Evolutionary conservation across 2,888 invertebrate genomes (phyloP).

Genomic region (Meteorus colon): DNA sequence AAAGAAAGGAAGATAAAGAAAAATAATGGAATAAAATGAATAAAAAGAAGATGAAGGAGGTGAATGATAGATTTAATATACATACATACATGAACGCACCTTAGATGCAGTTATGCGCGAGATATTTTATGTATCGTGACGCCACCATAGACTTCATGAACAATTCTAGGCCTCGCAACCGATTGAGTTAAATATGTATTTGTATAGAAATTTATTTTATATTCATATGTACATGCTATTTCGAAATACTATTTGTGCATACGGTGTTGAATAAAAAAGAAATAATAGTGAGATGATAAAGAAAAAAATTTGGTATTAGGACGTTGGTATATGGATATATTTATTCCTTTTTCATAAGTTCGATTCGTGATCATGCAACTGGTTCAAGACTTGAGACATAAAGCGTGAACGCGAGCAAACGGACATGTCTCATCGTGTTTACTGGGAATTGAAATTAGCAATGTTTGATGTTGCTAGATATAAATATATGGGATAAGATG

Average conservation of each 20-base stretch:
- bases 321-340: not conserved
- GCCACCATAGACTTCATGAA: constrained; percentile 53
- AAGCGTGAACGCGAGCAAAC: constrained; percentile 18
- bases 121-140: constrained; percentile 53
- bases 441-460: constrained; percentile 43
- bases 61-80: constrained; percentile 2
- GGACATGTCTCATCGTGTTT: constrained; percentile 27
- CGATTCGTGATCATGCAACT: constrained; percentile 46
- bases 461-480: constrained; percentile 33
- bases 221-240: constrained; percentile 6
- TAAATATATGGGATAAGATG: not conserved
- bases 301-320: not conserved
- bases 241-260: constrained; percentile 44
- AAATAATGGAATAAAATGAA: not conserved
- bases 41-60: constrained; percentile 4
- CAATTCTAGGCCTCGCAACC: constrained; percentile 51
- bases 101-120: constrained; percentile 57
- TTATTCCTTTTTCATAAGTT: constrained; percentile 3
- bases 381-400: constrained; percentile 35
- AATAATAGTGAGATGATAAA: constrained; percentile 5
- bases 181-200: not conserved
- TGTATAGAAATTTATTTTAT: not conserved
- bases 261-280: constrained; percentile 17
- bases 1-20: constrained; percentile 1
- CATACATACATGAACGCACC: constrained; percentile 50